Evolutionary conservation across 1,140 invertebrate genomes (phyloP), one percentile per base, ranked within the genome.

Genomic region (Aethina tumida): DNA sequence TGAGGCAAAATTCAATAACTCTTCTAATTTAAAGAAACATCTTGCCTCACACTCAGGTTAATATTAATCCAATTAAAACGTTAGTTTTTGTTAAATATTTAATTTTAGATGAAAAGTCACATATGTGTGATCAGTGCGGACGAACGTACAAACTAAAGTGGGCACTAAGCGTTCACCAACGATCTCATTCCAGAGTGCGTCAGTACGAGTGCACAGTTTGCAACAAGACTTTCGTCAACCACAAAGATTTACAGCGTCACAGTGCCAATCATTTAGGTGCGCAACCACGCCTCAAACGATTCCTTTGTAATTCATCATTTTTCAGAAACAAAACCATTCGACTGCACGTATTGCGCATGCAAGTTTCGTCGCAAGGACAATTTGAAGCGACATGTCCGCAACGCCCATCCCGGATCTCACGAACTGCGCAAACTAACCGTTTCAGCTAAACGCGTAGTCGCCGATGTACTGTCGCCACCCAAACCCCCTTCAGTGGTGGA

Each of bases 361-460:
- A 64, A 59, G 1, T 77, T 77, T 41, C 56, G 69, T 27, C 61
- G 76, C 7, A 77, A 75, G 47, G 76, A 79, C 46, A 79, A 79
- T 42, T 59, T 79, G 35, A 64, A 71, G 15, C 60, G 77, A 0
- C 77, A 79, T 56, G 63, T 78, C 15, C 69, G 72, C 24, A 74
- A 76, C 43, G 71, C 75, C 18, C 77, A 79, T 53, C 72, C 72
- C 2, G 68, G 56, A 48, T 31, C 48, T 54, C 21, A 45, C 45
- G 34, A 44, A 27, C 18, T 32, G 39, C 8, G 28, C 38, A 18
- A 43, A n/a, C n/a, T n/a, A n/a, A n/a, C n/a, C n/a, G n/a, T n/a
- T n/a, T n/a, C n/a, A 33, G 16, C 18, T 28, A 26, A 39, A 17
- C n/a, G n/a, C 10, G 13, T 25, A 35, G 12, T 24, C 18, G 7